These are phyloP conservation scores for Paraplagusia blochii DNA, from an alignment of 2,113 vertebrate species.

Conservation along the genomic window DNA sequence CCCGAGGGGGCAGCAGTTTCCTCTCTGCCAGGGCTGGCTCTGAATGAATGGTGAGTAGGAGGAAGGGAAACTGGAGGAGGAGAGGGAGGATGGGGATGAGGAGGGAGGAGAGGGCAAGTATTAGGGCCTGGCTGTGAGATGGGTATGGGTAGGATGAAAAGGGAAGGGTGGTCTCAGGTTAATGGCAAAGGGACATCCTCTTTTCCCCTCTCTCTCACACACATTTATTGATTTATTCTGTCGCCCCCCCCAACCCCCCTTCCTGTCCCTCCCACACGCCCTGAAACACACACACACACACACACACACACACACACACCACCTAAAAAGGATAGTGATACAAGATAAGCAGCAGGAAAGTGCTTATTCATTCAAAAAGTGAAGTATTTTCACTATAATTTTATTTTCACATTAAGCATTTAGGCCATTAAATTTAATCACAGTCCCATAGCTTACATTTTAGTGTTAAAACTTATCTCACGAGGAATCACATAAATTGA, in stretches of 20 bases:
- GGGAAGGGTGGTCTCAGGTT: constrained; percentile 28
- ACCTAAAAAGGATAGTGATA: constrained; percentile 7
- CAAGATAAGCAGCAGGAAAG: constrained; percentile 25
- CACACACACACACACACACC: constrained; percentile 28
- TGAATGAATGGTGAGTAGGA: constrained; percentile 38
- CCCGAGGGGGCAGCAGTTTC: constrained; percentile 57
- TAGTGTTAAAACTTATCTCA: constrained; percentile 19
- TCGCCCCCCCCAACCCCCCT: background rate
- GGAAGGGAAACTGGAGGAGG: constrained; percentile 18
- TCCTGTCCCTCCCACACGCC: constrained; percentile 5
- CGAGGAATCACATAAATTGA: background rate
- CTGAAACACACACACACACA: constrained; percentile 28
- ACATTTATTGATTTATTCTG: constrained; percentile 5
- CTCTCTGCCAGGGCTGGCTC: constrained; percentile 33
- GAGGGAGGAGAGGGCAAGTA: background rate
- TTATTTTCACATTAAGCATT: constrained; percentile 15
- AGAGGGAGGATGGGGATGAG: background rate
- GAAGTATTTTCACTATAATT: constrained; percentile 41
- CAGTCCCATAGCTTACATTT: constrained; percentile 16
- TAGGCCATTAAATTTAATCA: constrained; percentile 25
- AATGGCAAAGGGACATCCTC: constrained; percentile 29
- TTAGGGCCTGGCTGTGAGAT: too few species aligned
- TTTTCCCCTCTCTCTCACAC: background rate
- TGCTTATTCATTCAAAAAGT: constrained; percentile 37
- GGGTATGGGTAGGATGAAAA: background rate